Evolutionary conservation across 2,113 vertebrate genomes (phyloP).

Genomic region (Tringa solitaria): DNA sequence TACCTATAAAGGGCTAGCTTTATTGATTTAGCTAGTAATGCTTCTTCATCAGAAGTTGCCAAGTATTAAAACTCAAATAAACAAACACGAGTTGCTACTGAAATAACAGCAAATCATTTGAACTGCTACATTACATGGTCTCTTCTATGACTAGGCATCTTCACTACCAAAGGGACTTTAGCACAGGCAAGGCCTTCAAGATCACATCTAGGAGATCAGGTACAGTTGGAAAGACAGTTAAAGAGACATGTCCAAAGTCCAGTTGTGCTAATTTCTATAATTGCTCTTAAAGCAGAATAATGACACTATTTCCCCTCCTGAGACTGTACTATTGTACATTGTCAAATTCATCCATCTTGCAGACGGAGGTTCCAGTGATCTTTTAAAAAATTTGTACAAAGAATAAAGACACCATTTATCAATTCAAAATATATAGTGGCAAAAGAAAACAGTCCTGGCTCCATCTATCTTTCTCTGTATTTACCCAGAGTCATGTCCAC

Average conservation of each 20-base stretch:
- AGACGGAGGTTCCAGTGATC: background rate
- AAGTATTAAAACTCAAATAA: background rate
- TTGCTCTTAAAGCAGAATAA: background rate
- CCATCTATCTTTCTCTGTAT: background rate
- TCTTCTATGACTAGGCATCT: background rate
- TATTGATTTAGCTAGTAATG: background rate
- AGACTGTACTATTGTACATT: background rate
- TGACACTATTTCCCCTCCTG: background rate
- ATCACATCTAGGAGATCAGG: rapidly evolving
- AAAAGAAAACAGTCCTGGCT: background rate
- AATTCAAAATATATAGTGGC: background rate
- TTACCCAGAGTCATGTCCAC: background rate
- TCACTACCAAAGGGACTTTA: background rate
- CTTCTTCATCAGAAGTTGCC: background rate
- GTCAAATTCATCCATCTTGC: background rate
- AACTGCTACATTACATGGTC: background rate
- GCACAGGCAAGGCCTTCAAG: background rate
- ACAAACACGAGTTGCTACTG: background rate
- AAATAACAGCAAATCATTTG: background rate
- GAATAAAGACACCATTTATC: background rate
- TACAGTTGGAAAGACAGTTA: background rate
- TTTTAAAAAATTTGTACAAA: background rate
- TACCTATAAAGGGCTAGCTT: background rate
- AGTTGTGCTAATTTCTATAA: background rate
- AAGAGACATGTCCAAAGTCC: background rate